phyloP scores from a whole-genome alignment of 2,888 invertebrate genomes.

The Microchrysa polita region DNA sequence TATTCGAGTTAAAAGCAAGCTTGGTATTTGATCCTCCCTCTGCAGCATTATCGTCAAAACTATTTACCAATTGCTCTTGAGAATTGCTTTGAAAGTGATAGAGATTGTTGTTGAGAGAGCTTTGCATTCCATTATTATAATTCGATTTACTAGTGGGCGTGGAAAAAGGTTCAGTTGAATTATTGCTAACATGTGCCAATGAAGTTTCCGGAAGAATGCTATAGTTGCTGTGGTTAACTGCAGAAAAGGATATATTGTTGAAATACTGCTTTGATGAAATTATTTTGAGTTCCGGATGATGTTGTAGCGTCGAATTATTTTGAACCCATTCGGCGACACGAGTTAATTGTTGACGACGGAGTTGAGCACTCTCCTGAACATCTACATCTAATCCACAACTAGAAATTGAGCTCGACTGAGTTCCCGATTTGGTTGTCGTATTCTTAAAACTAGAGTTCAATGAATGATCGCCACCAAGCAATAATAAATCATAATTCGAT shows the following conservation, averaged over 20 bases:
- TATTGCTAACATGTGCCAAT: slow-evolving; percentile 17
- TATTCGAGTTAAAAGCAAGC: slow-evolving; percentile 46
- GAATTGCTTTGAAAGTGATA: slow-evolving; percentile 27
- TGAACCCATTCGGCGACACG: slow-evolving; percentile 83
- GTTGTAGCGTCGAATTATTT: slow-evolving; percentile 68
- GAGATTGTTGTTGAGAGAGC: slow-evolving; percentile 29
- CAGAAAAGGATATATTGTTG: not conserved
- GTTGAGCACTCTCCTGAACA: slow-evolving; percentile 65
- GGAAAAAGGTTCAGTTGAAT: slow-evolving; percentile 22
- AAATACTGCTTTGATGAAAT: not conserved
- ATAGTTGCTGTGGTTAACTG: slow-evolving; percentile 15
- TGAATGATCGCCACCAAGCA: slow-evolving; percentile 30
- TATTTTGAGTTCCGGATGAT: slow-evolving; percentile 45
- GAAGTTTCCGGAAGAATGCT: slow-evolving; percentile 3
- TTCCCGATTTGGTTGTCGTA: slow-evolving; percentile 51
- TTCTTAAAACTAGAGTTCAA: slow-evolving; percentile 40
- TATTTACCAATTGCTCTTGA: not conserved
- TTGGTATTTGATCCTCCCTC: slow-evolving; percentile 50
- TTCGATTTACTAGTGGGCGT: slow-evolving; percentile 11
- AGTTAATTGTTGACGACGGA: slow-evolving; percentile 72
- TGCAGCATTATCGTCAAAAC: slow-evolving; percentile 43
- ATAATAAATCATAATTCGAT: slow-evolving; percentile 22
- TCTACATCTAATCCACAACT: slow-evolving; percentile 59
- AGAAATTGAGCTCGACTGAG: slow-evolving; percentile 60
- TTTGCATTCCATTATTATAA: not conserved